Conservation (phyloP, 1,140 invertebrate species). For the Pseudomyrmex sp. region DNA sequence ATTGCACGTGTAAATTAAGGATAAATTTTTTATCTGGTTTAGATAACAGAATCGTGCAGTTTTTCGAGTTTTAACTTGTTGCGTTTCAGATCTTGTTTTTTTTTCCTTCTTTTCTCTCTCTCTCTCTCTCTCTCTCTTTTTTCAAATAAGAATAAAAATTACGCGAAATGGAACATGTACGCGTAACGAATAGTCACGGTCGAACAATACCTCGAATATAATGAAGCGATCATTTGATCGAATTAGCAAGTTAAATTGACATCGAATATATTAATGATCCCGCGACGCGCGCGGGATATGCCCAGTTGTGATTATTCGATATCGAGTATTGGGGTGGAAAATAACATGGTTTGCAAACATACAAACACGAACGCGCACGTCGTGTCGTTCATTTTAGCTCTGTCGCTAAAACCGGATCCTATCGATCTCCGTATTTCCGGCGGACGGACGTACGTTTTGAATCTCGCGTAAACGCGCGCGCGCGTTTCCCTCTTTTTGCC, state of each 20-base stretch:
- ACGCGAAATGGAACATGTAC: too few species aligned
- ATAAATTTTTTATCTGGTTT: too few species aligned
- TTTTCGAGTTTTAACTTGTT: too few species aligned
- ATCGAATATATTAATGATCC: slow-evolving; percentile 22
- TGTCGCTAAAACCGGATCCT: slow-evolving; percentile 39
- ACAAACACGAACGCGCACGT: neutral
- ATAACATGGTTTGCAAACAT: slow-evolving; percentile 7
- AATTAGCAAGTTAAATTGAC: slow-evolving; percentile 29
- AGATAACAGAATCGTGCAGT: too few species aligned
- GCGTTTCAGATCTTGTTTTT: too few species aligned
- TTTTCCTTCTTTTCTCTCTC: too few species aligned
- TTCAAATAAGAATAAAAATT: too few species aligned
- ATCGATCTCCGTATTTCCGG: slow-evolving; percentile 45
- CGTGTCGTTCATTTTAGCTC: slow-evolving; percentile 8
- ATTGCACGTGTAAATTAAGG: too few species aligned
- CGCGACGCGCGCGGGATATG: neutral
- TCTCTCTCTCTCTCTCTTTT: too few species aligned
- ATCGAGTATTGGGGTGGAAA: slow-evolving; percentile 30
- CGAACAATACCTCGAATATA: neutral
- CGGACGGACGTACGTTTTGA: slow-evolving; percentile 35
- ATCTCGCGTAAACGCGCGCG: slow-evolving; percentile 6
- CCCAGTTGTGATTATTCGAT: slow-evolving; percentile 39
- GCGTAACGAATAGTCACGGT: neutral
- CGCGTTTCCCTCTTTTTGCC: too few species aligned
- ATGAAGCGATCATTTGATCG: slow-evolving; percentile 22